Evolutionary conservation across 2,797 vertebrate genomes (phyloP).

Genomic region (Propithecus deckenii): DNA sequence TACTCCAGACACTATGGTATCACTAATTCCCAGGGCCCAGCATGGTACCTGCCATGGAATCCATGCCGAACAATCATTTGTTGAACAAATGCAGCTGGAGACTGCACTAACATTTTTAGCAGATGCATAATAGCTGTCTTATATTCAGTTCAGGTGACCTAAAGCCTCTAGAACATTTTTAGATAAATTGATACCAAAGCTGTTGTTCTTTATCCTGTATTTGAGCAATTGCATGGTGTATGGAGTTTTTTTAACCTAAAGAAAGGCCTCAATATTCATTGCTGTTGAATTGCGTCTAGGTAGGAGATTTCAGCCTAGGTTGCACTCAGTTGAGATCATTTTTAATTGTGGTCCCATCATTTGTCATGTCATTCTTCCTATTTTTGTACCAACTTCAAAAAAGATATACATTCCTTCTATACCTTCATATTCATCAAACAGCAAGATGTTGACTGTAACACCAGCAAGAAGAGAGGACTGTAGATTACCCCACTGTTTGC

Average conservation of each 20-base stretch:
- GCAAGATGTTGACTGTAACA: not conserved
- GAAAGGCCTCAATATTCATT: not conserved
- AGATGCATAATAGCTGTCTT: not conserved
- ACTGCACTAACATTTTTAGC: not conserved
- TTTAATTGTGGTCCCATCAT: not conserved
- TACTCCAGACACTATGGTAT: not conserved
- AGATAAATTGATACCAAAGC: not conserved
- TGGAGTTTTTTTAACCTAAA: not conserved
- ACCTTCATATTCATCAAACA: not conserved
- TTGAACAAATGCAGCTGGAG: not conserved
- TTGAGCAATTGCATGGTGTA: not conserved
- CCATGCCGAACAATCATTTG: not conserved
- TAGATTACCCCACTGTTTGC: not conserved
- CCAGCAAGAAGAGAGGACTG: not conserved
- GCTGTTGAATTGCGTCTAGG: not conserved
- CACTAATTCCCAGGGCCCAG: not conserved
- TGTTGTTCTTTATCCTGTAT: not conserved
- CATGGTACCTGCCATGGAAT: not conserved
- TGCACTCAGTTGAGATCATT: not conserved
- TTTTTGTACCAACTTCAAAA: conserved; percentile 9
- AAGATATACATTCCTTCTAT: not conserved
- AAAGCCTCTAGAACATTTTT: conserved; percentile 30
- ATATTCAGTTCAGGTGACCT: conserved; percentile 18
- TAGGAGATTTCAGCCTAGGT: not conserved
- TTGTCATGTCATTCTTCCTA: not conserved